These are phyloP conservation scores for Oncorhynchus clarkii DNA, from an alignment of 2,113 vertebrate genomes.

Conservation along the genomic window DNA sequence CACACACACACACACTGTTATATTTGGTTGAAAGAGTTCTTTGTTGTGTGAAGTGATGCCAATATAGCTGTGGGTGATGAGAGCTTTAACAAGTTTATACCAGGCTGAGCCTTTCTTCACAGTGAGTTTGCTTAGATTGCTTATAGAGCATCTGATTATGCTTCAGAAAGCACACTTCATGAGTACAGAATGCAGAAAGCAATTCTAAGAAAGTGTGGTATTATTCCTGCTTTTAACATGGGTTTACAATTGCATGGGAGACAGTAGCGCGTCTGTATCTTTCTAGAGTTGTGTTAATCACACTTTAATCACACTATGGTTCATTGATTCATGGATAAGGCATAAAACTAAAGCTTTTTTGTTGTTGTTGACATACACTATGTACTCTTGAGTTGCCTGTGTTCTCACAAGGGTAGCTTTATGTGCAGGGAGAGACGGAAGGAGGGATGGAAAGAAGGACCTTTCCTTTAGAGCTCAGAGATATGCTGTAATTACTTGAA, in stretches of 20 bases:
- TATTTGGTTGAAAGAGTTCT: slow-evolving; percentile 41
- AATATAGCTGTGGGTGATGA: slow-evolving; percentile 48
- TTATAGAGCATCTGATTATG: slow-evolving; percentile 30
- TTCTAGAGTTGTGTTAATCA: no score
- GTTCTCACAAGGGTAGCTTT: slow-evolving; percentile 73
- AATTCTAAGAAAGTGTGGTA: slow-evolving; percentile 12
- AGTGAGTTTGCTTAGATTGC: slow-evolving; percentile 33
- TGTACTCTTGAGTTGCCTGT: slow-evolving; percentile 59
- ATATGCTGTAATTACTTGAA: slow-evolving; percentile 82
- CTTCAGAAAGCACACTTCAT: slow-evolving; percentile 32
- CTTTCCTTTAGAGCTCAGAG: slow-evolving; percentile 79
- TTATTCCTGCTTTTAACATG: slow-evolving; percentile 4
- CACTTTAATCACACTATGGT: background rate
- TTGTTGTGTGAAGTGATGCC: slow-evolving; percentile 51
- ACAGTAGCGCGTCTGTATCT: no score
- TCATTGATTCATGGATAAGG: slow-evolving; percentile 35
- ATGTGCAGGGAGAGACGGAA: slow-evolving; percentile 59
- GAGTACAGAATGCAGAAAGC: slow-evolving; percentile 33
- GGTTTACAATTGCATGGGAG: background rate
- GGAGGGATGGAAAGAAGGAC: slow-evolving; percentile 75
- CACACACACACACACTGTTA: background rate
- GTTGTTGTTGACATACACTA: slow-evolving; percentile 33
- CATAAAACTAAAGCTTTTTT: slow-evolving; percentile 15
- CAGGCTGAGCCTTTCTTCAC: slow-evolving; percentile 15
- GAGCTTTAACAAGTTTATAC: slow-evolving; percentile 53